Base-by-base conservation (phyloP, 2,113 vertebrate genomes). In the Phalacrocorax brasilianus region DNA sequence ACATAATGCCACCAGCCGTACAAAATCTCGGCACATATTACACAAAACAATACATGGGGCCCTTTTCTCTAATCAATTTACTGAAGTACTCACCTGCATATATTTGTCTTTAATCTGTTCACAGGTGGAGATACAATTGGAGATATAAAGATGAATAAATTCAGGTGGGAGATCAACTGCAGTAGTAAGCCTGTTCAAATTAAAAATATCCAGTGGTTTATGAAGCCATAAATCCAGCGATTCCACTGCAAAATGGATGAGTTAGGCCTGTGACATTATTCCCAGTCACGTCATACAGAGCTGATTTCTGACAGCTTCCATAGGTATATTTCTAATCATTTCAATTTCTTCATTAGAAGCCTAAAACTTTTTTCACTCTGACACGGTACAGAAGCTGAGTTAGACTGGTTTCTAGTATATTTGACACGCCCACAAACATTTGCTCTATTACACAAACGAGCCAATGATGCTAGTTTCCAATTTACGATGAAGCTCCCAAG, bases 71-170 rank as follows among this genome's bases (percentile, higher is more conserved):
- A 70, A 73, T 32, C 28, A 85, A 45, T 35, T 86, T 70, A 66
- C 27, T 78, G 1, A 38, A 73, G 56, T 61, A 94, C 95, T 94
- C 96, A 99, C 99, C 99, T 99, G 99, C 99, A 99, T 99, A 78
- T 99, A 99, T 88, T 99, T 99, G 98, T 99, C 99, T 97, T 99
- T 99, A 97, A 99, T 99, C 85, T 99, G 99, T 97, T 99, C 99
- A 97, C 99, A 99, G 68, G 99, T 99, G 61, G 99, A 99, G 97
- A 99, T 99, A 94, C 99, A 99, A 97, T 99, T 99, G 94, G 99
- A 99, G 97, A 99, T 99, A 97, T 99, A 99, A 91, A 99, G 99
- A 93, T 99, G 99, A 98, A 99, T 99, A 97, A 99, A 99, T 97
- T 99, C 99, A 78, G 99, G 99, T 72, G 99, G 99, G 67, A 99